Evolutionary conservation across 1,140 invertebrate species (phyloP), one percentile per base, ranked within the genome.

Genomic region (Pollicipes pollicipes): DNA sequence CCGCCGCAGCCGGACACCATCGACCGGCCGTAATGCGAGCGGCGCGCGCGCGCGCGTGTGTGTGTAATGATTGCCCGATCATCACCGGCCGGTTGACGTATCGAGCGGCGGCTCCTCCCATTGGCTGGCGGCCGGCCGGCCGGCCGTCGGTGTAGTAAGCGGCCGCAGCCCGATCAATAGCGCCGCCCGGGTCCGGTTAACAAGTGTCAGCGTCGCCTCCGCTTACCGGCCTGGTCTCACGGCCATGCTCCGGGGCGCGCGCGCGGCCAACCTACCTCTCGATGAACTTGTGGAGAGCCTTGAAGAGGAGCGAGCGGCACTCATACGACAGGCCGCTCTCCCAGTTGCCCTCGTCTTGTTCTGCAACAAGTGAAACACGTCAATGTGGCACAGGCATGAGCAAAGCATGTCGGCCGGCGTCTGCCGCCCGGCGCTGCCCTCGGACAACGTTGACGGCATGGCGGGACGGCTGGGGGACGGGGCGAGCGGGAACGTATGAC

Each of bases 241-340:
- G n/a, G n/a, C n/a, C n/a, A n/a, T n/a, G n/a, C 32, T 35, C 32
- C 32, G 32, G 32, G 32, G 32, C 13, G 6, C 45, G 21, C 13
- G 13, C 13, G 13, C 45, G 8, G 45, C 32, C 16, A 58, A 75
- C 72, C 82, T 84, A 91, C 88, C 94, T 89, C 86, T 98, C 95
- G 80, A 98, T 98, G 72, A 98, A 86, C 84, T 98, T 98, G 82
- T 98, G 95, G 73, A 98, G 85, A 64, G 95, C 95, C 85, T 98
- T 98, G 84, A 98, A 98, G 68, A 98, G 85, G 75, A 98, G 83
- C 72, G 95, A 95, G 74, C 96, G 85, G 80, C 95, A 97, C 82
- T 98, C 95, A 83, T 98, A 98, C 32, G 93, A 93, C 71, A 98
- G 83, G 67, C 94, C 95, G 80, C 87, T 91, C 82, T 98, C 95